Conservation (phyloP, 2,888 invertebrate genomes). For the Villa cingulata region DNA sequence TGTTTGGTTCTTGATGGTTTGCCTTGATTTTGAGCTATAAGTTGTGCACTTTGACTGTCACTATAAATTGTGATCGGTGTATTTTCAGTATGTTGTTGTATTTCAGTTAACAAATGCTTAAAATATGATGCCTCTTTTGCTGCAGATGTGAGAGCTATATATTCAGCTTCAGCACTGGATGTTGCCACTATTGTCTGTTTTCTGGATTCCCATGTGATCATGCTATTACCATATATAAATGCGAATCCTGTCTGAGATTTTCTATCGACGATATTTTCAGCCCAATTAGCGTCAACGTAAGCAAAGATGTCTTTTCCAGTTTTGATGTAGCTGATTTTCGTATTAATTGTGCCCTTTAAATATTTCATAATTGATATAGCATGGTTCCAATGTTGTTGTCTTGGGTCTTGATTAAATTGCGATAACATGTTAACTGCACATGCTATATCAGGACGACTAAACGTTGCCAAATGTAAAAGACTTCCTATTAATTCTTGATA, state of each 20-base stretch:
- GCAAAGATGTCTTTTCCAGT: neutral
- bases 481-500: slow-evolving; percentile 10
- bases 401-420: slow-evolving; percentile 7
- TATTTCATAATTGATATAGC: slow-evolving; percentile 1
- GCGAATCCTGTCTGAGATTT: neutral
- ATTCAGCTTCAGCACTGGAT: slow-evolving; percentile 14
- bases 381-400: slow-evolving; percentile 8
- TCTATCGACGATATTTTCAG: too few relatives aligned
- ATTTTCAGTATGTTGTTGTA: neutral
- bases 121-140: neutral
- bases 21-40: neutral
- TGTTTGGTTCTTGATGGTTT: neutral
- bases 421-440: slow-evolving; percentile 8
- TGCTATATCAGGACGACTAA: slow-evolving; percentile 7
- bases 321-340: slow-evolving; percentile 2
- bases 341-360: slow-evolving; percentile 1
- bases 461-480: slow-evolving; percentile 5
- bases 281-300: neutral
- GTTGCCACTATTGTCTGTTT: slow-evolving; percentile 10
- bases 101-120: neutral
- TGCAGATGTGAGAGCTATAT: slow-evolving; percentile 6
- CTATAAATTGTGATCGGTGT: neutral
- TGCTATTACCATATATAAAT: too few relatives aligned
- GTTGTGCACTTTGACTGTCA: neutral
- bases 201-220: neutral